These are phyloP conservation scores for Alca torda DNA, from an alignment of 2,797 vertebrate genomes.

Conservation along the genomic window DNA sequence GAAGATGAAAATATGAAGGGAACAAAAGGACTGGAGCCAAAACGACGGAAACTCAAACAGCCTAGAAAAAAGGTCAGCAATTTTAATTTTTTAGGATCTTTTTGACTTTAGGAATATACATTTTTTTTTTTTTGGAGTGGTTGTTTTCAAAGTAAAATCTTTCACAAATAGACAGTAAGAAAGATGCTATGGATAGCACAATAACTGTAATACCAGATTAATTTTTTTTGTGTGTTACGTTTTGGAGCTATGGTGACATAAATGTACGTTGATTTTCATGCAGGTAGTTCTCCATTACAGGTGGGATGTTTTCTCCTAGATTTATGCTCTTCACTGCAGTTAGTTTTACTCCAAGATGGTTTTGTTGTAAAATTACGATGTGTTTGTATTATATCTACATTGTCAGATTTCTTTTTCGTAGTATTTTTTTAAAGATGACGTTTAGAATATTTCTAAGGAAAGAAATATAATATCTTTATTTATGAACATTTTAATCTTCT, in stretches of 20 bases:
- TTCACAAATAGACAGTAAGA: background rate
- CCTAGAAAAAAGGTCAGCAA: slow-evolving; percentile 85
- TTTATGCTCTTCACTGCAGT: background rate
- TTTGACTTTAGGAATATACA: background rate
- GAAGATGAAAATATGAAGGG: slow-evolving; percentile 86
- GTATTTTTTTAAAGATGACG: background rate
- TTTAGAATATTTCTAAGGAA: background rate
- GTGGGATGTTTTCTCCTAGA: background rate
- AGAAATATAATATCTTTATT: background rate
- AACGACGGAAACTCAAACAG: slow-evolving; percentile 86
- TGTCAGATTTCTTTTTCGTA: background rate
- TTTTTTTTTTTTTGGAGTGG: background rate
- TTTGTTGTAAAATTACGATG: background rate
- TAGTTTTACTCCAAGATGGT: background rate
- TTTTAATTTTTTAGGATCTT: background rate
- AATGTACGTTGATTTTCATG: background rate
- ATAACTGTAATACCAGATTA: background rate
- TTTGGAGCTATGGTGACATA: background rate
- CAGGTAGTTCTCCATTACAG: background rate
- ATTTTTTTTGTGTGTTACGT: background rate
- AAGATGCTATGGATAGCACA: background rate
- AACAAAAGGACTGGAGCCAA: slow-evolving; percentile 75
- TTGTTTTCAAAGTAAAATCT: background rate
- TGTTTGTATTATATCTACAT: background rate
- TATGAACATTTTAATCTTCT: background rate